These are phyloP conservation scores for Malurus leucopterus DNA, from an alignment of 2,797 vertebrate genomes.

Conservation along the genomic window DNA sequence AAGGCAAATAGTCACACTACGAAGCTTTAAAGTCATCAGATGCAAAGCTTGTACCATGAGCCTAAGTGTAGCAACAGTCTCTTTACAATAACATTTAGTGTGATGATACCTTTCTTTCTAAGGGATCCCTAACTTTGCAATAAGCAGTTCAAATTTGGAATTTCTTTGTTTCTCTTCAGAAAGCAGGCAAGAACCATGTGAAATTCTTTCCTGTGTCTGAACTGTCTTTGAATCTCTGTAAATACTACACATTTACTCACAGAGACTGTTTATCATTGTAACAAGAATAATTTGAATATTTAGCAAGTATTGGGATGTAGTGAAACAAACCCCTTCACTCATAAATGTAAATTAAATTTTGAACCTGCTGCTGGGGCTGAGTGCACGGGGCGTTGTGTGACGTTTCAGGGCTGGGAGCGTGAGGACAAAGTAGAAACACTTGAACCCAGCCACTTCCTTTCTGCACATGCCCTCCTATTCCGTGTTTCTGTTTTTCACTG, in stretches of 20 bases:
- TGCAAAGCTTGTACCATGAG: constrained; percentile 18
- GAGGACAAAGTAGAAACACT: neutral
- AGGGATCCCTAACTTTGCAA: neutral
- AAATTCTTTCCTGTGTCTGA: neutral
- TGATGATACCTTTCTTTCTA: neutral
- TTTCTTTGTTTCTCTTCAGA: neutral
- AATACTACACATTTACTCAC: neutral
- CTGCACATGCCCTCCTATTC: neutral
- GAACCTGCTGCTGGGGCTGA: neutral
- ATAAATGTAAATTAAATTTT: neutral
- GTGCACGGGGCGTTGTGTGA: neutral
- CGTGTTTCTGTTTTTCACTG: neutral
- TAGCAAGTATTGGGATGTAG: neutral
- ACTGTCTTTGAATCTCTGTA: neutral
- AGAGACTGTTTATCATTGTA: neutral
- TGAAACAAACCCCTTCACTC: neutral
- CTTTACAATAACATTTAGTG: neutral
- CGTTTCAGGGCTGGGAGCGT: neutral
- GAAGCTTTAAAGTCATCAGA: constrained; percentile 55
- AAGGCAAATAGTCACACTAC: constrained; percentile 44
- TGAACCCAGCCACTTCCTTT: neutral
- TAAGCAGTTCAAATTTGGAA: neutral
- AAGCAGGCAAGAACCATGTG: neutral
- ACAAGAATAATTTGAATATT: neutral
- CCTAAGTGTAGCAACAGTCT: neutral